Evolutionary conservation across 1,140 invertebrate species (phyloP), one percentile per base, ranked within the genome.

Genomic region (Trissolcus basalis): DNA sequence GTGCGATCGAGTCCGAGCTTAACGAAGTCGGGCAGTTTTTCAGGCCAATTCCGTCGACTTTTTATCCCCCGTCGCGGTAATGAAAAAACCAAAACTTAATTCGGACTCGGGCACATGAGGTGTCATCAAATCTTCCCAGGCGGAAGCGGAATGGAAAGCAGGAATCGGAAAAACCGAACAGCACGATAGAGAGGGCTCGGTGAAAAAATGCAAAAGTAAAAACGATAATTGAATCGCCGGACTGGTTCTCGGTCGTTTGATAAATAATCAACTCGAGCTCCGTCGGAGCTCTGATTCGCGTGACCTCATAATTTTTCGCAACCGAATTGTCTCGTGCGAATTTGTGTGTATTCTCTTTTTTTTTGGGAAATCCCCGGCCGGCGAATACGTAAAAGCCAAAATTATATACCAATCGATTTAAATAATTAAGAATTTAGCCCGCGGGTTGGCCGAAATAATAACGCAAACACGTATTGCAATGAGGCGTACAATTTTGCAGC

Each of bases 191-290:
- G 9, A 39, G 9, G n/a, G n/a, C 3, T 9, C 2, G 36, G 9
- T 1, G 36, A 1, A 39, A 39, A 39, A 39, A 39, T 11, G 36
- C 36, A 39, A 39, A 39, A n/a, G 9, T 39, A n/a, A 39, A 49
- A 45, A 14, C 27, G 55, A 50, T 68, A 68, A 68, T 59, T 39
- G 41, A 58, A 58, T 59, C 6, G 13, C 16, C 13, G 14, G 16
- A 10, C 11, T 35, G 33, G n/a, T 36, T 53, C 58, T 53, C 13
- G 48, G 35, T 43, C 27, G 39, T 51, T 45, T 33, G 53, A 59
- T 68, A 68, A 69, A 69, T 69, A 69, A 69, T 60, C 60, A 69
- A 69, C 19, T 27, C 19, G 65, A 69, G 39, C 27, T 10, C 4
- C 12, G 45, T 53, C 14, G 48, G 13, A 27, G 19, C 19, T 27